Evolutionary conservation across 2,888 invertebrate species (phyloP).

Genomic region (Electrophaes corylata): DNA sequence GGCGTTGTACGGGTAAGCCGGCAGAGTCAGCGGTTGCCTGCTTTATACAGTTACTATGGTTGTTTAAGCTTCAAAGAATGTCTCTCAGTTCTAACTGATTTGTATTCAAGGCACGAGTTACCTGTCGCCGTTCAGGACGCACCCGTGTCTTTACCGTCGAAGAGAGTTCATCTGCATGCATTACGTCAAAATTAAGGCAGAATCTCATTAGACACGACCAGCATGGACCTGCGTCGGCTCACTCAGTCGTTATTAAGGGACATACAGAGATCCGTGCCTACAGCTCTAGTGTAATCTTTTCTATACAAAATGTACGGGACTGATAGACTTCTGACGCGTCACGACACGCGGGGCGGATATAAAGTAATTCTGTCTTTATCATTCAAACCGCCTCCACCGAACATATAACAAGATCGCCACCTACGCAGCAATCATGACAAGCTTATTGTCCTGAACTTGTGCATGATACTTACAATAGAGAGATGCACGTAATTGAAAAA

Average conservation of each 20-base stretch:
- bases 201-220: too few species aligned
- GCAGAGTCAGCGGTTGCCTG: background rate
- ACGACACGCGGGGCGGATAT: too few species aligned
- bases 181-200: constrained; percentile 54
- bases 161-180: constrained; percentile 37
- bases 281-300: too few species aligned
- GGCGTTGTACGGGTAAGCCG: background rate
- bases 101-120: constrained; percentile 32
- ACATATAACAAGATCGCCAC: constrained; percentile 55
- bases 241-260: too few species aligned
- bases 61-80: constrained; percentile 30
- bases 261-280: too few species aligned
- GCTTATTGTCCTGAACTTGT: constrained; percentile 54
- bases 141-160: constrained; percentile 25
- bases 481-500: constrained; percentile 25
- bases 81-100: constrained; percentile 29
- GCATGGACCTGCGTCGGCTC: too few species aligned
- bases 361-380: too few species aligned
- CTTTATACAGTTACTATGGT: background rate
- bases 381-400: constrained; percentile 43
- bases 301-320: too few species aligned
- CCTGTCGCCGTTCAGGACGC: constrained; percentile 29
- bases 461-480: constrained; percentile 35
- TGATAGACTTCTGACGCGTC: too few species aligned
- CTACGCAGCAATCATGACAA: constrained; percentile 65